Base-by-base conservation (phyloP, 1,140 invertebrate species). In the Diorhabda elongata region DNA sequence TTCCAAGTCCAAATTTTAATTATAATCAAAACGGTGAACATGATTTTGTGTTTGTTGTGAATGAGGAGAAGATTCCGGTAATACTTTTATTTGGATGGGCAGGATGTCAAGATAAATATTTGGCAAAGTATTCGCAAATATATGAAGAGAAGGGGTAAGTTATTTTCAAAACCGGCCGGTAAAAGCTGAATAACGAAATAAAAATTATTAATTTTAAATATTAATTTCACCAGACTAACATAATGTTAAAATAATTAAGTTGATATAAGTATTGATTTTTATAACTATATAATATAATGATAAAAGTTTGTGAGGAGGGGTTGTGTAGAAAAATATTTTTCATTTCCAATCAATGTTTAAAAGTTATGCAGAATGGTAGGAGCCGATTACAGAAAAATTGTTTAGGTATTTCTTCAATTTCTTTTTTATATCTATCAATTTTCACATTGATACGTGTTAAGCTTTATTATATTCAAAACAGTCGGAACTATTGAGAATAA, bases 1-100 rank as follows among this genome's bases (percentile, higher is more conserved):
- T 88, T 76, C 88, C 88, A 0, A 83, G 79, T 66, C 81, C 82
- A 8, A 80, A 81, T 69, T 81, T 72, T 64, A 76, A 77, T 42
- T 74, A 80, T 65, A 73, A 74, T 3, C 75, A 76, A 63, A 81
- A 78, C 11, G 76, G 70, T 7, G 83, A 84, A 42, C 78, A 76
- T 52, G 85, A 87, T 68, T 87, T 84, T 74, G 85, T 85, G 8
- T 85, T 87, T 69, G 80, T 87, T 5, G 84, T 84, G 64, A 81
- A 86, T 67, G 86, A 88, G 57, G 83, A 85, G 26, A 87, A 87
- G 75, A 81, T 87, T 61, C 89, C 91, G 6, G 86, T 92, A 2
- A 85, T 93, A n/a, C 82, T 93, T 72, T 76, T 93, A 2, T 82
- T 93, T 63, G 91, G 91, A 47, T 93, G 91, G 91, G 89, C 90